phyloP scores from a whole-genome alignment of 2,797 vertebrate genomes.

The Darevskia nairensis region DNA sequence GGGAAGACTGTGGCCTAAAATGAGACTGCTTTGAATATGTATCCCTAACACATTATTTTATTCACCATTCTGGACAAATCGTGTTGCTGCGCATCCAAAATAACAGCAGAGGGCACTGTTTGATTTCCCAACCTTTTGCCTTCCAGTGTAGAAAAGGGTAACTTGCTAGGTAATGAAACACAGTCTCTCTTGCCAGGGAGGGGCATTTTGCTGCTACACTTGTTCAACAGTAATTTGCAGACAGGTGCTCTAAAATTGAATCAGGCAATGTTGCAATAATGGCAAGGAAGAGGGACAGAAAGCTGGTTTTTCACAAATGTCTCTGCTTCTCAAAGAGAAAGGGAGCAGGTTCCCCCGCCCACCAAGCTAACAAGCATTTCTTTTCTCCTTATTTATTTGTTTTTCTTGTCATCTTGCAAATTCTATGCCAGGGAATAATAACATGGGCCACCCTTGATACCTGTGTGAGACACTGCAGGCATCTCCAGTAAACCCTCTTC shows the following conservation, averaged over 20 bases:
- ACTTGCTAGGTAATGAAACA: neutral
- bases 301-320: neutral
- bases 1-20: no score
- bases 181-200: neutral
- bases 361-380: neutral
- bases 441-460: conserved; percentile 39
- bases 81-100: neutral
- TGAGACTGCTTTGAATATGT: neutral
- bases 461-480: conserved; percentile 54
- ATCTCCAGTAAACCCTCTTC: conserved; percentile 60
- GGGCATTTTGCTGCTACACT: conserved; percentile 25
- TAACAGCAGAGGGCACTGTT: conserved; percentile 72
- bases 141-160: neutral
- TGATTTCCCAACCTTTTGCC: conserved; percentile 2
- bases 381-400: neutral
- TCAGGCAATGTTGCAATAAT: conserved; percentile 2
- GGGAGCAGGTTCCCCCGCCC: fast-evolving
- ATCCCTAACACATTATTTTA: neutral
- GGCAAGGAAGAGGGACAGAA: neutral
- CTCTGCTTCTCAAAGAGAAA: neutral
- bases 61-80: fast-evolving
- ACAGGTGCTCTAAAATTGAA: neutral
- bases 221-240: conserved; percentile 29
- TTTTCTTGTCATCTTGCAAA: conserved; percentile 33
- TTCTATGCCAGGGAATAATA: neutral